Evolutionary conservation across 2,797 vertebrate genomes (phyloP).

Genomic region (Acanthurus tractus): DNA sequence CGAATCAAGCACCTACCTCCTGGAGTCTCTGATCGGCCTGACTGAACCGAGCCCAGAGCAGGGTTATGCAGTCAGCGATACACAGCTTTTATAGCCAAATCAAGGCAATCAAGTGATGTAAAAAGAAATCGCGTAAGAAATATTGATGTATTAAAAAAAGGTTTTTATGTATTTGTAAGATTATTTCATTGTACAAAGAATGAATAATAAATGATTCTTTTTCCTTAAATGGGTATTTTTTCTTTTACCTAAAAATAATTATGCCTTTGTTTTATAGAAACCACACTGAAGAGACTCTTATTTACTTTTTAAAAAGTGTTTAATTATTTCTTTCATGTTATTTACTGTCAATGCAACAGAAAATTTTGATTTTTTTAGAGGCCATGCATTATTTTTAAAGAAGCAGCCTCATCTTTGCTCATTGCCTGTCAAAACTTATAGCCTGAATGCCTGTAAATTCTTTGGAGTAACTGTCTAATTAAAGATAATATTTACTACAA

Average conservation of each 20-base stretch:
- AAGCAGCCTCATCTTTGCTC: not conserved
- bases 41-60: slow-evolving; percentile 85
- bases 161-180: slow-evolving; percentile 63
- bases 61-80: slow-evolving; percentile 78
- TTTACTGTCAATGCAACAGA: slow-evolving; percentile 50
- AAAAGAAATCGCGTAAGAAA: slow-evolving; percentile 22
- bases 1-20: slow-evolving; percentile 89
- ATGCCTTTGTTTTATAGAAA: slow-evolving; percentile 57
- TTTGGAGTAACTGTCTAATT: not conserved
- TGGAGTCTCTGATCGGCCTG: slow-evolving; percentile 92
- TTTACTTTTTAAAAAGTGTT: slow-evolving; percentile 21
- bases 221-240: slow-evolving; percentile 50
- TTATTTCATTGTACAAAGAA: slow-evolving; percentile 57
- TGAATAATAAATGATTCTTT: slow-evolving; percentile 57
- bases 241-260: slow-evolving; percentile 45
- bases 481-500: slow-evolving; percentile 7
- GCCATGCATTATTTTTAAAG: not conserved
- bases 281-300: slow-evolving; percentile 46
- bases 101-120: slow-evolving; percentile 44
- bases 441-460: no score
- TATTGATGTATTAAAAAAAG: slow-evolving; percentile 50
- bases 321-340: slow-evolving; percentile 38
- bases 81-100: slow-evolving; percentile 84
- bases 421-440: not conserved
- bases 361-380: not conserved